Base-by-base conservation (phyloP, 2,113 vertebrate genomes). In the Varanus komodoensis region DNA sequence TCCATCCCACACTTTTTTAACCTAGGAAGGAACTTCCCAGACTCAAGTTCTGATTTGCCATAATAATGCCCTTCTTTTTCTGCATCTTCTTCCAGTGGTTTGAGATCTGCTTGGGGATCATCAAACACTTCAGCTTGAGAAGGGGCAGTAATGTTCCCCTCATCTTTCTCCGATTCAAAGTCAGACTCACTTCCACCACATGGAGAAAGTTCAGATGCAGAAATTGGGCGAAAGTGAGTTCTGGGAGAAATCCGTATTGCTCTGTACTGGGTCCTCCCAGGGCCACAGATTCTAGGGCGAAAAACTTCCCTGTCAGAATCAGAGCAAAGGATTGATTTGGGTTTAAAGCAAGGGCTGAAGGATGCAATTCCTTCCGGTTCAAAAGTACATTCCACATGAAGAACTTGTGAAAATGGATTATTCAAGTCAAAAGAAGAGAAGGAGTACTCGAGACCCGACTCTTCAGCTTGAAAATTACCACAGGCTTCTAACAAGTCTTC, bases 1-100 rank as follows among this genome's bases (percentile, higher is more conserved):
- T 99, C 99, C 99, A 99, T 99, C 93, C 99, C 99, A 92, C 99
- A 98, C 92, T 99, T 99, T 95, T 99, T 99, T 95, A 99, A 97
- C 94, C 98, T 98, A 93, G 99, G 99, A 93, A 99, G 97, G 93
- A 99, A 99, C 95, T 98, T 99, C 90, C 99, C 99, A 96, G 99
- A 99, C 97, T 99, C 99, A 68, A 99, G 98, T 98, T 99, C 99
- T 21, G 97, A 98, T 96, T 99, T 99, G 89, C 99, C 99, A 0
- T 99, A 99, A 96, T 98, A 99, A 92, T 98, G 98, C 93, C 99
- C 98, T 97, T 99, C 99, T 57, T 98, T 98, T 96, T 99, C 98
- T 74, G 99, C 99, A 92, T 99, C 99, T 96, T 99, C 99, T 97
- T 99, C 99, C 94, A 99, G 97, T 89, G 99, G 99, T 96, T 98